These are phyloP conservation scores for Linnaemya tessellans DNA, from an alignment of 2,888 invertebrate genomes.

Conservation along the genomic window DNA sequence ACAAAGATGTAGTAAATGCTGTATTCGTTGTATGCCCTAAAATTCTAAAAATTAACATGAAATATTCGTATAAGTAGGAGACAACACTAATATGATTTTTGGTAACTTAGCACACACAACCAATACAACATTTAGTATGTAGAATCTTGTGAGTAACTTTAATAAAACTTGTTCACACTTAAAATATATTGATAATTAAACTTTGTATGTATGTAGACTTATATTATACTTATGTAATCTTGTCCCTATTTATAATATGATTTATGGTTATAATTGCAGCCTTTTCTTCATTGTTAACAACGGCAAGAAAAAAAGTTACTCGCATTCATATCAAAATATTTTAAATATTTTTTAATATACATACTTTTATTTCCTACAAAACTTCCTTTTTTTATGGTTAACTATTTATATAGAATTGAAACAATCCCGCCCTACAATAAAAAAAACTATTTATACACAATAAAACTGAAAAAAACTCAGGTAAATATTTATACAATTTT, in stretches of 20 bases:
- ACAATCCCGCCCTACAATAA: conserved; percentile 24
- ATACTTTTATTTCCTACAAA: conserved; percentile 20
- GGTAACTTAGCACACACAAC: neutral
- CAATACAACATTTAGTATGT: neutral
- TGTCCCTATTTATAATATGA: conserved; percentile 41
- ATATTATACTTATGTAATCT: conserved; percentile 45
- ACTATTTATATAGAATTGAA: conserved; percentile 10
- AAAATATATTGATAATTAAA: neutral
- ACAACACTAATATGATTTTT: neutral
- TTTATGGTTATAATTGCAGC: conserved; percentile 68
- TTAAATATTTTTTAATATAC: conserved; percentile 11
- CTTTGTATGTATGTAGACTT: neutral
- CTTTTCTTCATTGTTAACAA: conserved; percentile 46
- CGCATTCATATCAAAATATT: conserved; percentile 42
- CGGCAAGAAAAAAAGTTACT: conserved; percentile 17
- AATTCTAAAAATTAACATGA: too few species aligned
- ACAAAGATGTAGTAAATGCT: neutral
- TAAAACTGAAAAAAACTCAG: conserved; percentile 50
- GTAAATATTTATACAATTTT: conserved; percentile 56
- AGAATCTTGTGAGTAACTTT: neutral
- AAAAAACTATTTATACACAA: conserved; percentile 8
- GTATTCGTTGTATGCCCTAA: neutral
- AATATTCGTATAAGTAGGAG: neutral
- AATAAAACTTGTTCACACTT: neutral
- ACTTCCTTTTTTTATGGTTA: neutral